Conservation (phyloP, 2,797 vertebrate species). For the Ctenopoma kingsleyae region DNA sequence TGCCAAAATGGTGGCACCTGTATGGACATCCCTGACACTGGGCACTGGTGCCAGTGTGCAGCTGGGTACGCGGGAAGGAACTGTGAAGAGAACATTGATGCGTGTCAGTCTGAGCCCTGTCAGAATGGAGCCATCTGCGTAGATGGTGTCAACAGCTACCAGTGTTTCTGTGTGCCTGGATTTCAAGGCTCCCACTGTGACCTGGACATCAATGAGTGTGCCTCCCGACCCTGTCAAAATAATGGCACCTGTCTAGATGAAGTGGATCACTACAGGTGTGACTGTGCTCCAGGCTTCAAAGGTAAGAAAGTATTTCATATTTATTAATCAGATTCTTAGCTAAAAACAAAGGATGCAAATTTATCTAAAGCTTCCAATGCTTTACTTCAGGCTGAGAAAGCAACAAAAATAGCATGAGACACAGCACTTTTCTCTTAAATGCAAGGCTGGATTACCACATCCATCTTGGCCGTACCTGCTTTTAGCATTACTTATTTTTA, state of each 20-base stretch:
- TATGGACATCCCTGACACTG: slow-evolving; percentile 59
- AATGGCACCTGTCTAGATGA: slow-evolving; percentile 91
- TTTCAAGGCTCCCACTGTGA: slow-evolving; percentile 95
- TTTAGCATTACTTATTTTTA: too few species aligned
- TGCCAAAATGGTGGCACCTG: slow-evolving; percentile 89
- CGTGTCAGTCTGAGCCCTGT: slow-evolving; percentile 90
- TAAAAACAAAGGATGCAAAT: too few species aligned
- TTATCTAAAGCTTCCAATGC: neutral
- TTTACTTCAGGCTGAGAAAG: neutral
- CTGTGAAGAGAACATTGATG: slow-evolving; percentile 85
- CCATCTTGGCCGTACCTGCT: too few species aligned
- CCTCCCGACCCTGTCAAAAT: slow-evolving; percentile 91
- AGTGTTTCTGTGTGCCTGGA: slow-evolving; percentile 96
- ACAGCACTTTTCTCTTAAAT: too few species aligned
- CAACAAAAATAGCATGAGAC: too few species aligned
- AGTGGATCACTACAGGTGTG: slow-evolving; percentile 90
- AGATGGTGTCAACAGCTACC: slow-evolving; percentile 79
- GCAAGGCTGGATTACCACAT: too few species aligned
- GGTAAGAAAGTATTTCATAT: slow-evolving; percentile 78
- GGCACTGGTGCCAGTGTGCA: slow-evolving; percentile 82
- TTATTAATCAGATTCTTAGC: neutral
- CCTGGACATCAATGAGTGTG: slow-evolving; percentile 97
- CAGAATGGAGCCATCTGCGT: slow-evolving; percentile 94
- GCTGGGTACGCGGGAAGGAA: slow-evolving; percentile 82
- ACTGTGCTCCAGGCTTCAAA: slow-evolving; percentile 88